phyloP scores from a whole-genome alignment of 2,888 invertebrate genomes.

The Cheilosia vernalis region DNA sequence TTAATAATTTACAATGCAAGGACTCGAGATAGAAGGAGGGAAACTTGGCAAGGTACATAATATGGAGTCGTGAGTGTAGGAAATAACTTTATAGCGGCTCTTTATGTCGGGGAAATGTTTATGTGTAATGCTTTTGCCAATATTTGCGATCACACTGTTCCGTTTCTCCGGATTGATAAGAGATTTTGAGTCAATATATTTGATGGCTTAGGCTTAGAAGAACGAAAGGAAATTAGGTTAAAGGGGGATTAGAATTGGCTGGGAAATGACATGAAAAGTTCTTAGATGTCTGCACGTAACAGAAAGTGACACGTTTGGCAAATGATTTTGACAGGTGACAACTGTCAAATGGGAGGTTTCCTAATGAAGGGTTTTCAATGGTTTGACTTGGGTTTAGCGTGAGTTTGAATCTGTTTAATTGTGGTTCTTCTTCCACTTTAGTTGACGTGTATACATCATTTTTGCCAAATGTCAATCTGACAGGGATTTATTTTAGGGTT shows the following conservation, averaged over 20 bases:
- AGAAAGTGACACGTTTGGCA: background rate
- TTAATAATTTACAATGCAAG: constrained; percentile 67
- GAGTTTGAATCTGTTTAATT: background rate
- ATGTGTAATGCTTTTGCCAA: constrained; percentile 12
- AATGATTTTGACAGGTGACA: constrained; percentile 38
- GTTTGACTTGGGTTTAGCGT: too few relatives aligned
- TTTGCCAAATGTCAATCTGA: background rate
- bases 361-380: too few relatives aligned
- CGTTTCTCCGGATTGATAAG: too few relatives aligned
- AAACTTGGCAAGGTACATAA: background rate
- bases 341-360: constrained; percentile 8
- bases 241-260: background rate
- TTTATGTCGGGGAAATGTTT: constrained; percentile 9
- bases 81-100: constrained; percentile 4
- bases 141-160: background rate
- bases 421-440: constrained; percentile 6
- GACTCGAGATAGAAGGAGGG: constrained; percentile 19
- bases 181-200: background rate
- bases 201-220: background rate
- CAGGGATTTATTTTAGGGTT: background rate
- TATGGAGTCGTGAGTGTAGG: background rate
- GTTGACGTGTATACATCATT: background rate
- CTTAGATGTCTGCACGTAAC: background rate
- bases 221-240: constrained; percentile 18
- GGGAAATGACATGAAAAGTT: background rate